A percentile compares a stretch with the other conserved stretches of the same genome.
phyloP scores from a whole-genome alignment of 2,113 vertebrate species.

The Leucoraja erinaceus region DNA sequence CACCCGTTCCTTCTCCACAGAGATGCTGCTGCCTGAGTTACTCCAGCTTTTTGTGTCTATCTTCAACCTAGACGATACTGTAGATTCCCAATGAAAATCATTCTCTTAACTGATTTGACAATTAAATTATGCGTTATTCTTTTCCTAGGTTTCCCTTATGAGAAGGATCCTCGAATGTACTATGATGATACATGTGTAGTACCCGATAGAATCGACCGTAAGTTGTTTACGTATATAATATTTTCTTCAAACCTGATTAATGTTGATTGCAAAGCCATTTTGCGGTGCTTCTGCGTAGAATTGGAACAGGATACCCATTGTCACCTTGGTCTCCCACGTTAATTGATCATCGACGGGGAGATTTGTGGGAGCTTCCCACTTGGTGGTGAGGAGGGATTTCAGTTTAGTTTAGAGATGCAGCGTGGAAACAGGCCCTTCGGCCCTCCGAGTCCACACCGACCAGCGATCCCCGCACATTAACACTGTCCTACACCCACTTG shows the following conservation, averaged over 20 bases:
- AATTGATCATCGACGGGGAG: background rate
- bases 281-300: background rate
- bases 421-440: too few species aligned
- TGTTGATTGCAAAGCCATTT: background rate
- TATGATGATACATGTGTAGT: conserved; percentile 90
- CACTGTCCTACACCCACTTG: too few species aligned
- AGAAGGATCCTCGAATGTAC: conserved; percentile 81
- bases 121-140: background rate
- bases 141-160: conserved; percentile 73
- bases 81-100: background rate
- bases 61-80: too few species aligned
- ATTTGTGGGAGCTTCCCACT: background rate
- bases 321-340: background rate
- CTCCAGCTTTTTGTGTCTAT: too few species aligned
- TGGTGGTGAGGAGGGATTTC: background rate
- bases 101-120: background rate
- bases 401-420: background rate
- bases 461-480: too few species aligned
- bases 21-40: too few species aligned
- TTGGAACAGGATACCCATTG: background rate
- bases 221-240: conserved; percentile 42
- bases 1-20: too few species aligned
- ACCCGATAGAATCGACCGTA: conserved; percentile 85
- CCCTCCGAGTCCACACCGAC: too few species aligned
- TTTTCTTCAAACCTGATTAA: background rate